Evolutionary conservation across 2,113 vertebrate species (phyloP).

Genomic region (Nestor notabilis): DNA sequence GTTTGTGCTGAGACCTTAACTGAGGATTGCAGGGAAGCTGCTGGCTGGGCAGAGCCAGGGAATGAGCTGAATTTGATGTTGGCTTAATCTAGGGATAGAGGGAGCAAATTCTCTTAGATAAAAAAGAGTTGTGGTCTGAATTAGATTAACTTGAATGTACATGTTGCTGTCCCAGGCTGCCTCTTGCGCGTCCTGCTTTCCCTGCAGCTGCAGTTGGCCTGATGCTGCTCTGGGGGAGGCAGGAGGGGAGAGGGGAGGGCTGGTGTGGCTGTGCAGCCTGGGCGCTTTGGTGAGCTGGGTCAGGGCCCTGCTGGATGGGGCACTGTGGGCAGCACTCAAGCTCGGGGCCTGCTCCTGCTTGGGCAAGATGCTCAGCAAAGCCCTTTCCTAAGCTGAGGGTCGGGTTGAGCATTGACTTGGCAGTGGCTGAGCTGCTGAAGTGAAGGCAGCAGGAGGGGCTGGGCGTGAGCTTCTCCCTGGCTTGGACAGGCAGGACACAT

Average conservation of each 20-base stretch:
- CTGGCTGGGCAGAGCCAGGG: neutral
- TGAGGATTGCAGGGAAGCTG: neutral
- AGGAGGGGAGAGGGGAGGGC: neutral
- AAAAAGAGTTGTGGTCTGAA: neutral
- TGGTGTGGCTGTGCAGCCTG: neutral
- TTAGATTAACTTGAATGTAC: neutral
- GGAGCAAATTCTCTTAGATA: neutral
- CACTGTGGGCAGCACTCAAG: accelerated
- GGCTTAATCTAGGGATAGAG: neutral
- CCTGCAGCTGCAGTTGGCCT: accelerated
- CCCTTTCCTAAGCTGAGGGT: accelerated
- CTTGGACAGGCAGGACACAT: neutral
- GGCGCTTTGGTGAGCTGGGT: neutral
- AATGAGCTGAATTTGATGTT: neutral
- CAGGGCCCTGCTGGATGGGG: neutral
- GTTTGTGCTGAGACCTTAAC: neutral
- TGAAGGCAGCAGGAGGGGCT: accelerated
- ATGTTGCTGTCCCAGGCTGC: neutral
- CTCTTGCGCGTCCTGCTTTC: accelerated
- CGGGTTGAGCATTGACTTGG: accelerated
- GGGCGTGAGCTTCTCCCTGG: neutral
- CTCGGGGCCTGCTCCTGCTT: neutral
- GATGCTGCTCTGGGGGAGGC: accelerated
- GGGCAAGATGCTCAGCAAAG: neutral
- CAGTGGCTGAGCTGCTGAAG: neutral